Evolutionary conservation across 2,888 invertebrate genomes (phyloP), one percentile per base, ranked within the genome.

Genomic region (Cosmopolites sordidus): DNA sequence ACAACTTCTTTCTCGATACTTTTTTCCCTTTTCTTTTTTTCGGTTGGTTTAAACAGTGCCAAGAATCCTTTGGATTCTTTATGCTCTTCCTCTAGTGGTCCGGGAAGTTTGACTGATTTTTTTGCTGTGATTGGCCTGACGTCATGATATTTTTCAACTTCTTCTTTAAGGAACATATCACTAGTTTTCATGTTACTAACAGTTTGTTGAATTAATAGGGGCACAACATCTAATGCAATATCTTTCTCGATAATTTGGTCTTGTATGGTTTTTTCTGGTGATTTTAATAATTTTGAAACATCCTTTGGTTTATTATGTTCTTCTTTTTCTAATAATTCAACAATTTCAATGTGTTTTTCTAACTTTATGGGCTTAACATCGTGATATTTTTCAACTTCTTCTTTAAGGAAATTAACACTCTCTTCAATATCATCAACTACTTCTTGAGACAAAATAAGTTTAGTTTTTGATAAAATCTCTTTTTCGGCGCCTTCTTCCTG

Each of bases 321-420:
- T 4, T 40, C 40, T 11, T 16, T 16, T 40, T 40, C 4, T 5
- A 16, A 5, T 16, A 40, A 16, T 9, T 16, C 40, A 16, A 15
- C 8, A 15, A n/a, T 5, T 12, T 33, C 12, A 6, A 27, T 27
- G 5, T 27, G 38, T 38, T 38, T 38, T 14, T 5, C n/a, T 12
- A 12, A 12, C 5, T 38, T 39, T n/a, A 60, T 39, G 41, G 60
- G 61, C 12, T 57, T 55, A 17, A 62, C 61, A 54, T 62, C 62
- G 14, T 62, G 55, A 33, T 60, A 58, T 47, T 54, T 60, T 12
- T 50, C 18, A 18, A 60, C 46, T 53, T 62, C 62, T 6, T 44
- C 48, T 18, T 51, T 47, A 16, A 62, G 42, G 39, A 60, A 58
- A n/a, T 40, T 16, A n/a, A 56, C 43, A 18, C 42, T 15, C 6